Conservation (phyloP, 2,113 vertebrate species). For the Tympanuchus pallidicinctus region DNA sequence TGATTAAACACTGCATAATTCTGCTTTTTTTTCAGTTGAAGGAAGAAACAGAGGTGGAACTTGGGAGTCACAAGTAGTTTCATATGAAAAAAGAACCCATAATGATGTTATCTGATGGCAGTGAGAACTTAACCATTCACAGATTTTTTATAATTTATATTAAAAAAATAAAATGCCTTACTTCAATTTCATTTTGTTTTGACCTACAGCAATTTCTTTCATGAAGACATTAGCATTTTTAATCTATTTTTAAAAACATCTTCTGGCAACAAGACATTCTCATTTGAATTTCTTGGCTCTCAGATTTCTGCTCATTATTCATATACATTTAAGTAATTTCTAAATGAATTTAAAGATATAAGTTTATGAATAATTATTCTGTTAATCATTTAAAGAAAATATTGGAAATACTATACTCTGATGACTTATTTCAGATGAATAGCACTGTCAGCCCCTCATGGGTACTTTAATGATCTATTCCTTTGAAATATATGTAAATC, state of each 20-base stretch:
- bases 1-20: slow-evolving; percentile 18
- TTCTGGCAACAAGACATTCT: not conserved
- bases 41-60: not conserved
- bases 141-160: not conserved
- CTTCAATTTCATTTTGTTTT: not conserved
- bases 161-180: rapidly evolving
- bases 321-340: not conserved
- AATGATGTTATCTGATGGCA: not conserved
- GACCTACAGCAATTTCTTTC: not conserved
- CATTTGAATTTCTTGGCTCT: not conserved
- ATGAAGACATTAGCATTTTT: not conserved
- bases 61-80: not conserved
- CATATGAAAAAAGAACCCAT: not conserved
- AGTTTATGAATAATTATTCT: not conserved
- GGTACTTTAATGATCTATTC: not conserved
- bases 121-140: not conserved
- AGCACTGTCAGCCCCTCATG: not conserved
- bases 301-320: not conserved
- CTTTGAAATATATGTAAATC: not conserved
- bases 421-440: not conserved
- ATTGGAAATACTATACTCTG: not conserved
- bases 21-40: not conserved
- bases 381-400: not conserved
- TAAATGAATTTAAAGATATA: not conserved
- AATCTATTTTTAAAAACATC: not conserved